Base-by-base conservation (phyloP, 2,888 invertebrate genomes). In the Neoitamus cyanurus region DNA sequence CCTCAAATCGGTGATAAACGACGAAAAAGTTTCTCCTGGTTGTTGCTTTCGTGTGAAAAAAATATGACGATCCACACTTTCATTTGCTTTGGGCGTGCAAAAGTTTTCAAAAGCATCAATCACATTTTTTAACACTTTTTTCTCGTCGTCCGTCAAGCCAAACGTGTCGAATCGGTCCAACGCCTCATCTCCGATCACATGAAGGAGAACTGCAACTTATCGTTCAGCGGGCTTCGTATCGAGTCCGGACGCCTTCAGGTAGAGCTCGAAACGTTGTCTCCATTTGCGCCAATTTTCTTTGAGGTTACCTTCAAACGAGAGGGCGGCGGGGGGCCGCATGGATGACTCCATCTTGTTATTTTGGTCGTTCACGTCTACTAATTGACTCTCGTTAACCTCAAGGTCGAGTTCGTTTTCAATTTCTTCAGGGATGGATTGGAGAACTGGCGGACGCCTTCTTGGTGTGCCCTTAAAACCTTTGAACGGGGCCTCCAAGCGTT, bases 81-180 rank as follows among this genome's bases (percentile, higher is more conserved):
- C 73, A 73, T 73, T 73, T 73, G 30, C 34, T 34, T 73, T 73
- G 9, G 30, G 31, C 34, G 30, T 73, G 73, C 73, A 73, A 15
- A 73, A 73, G 0, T 73, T 73, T 36, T 73, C 73, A 36, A 73
- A 73, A n/a, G 73, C 73, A 15, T 30, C 73, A 13, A 73, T 34
- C 30, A 73, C 36, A 36, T 0, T 34, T 34, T 34, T 13, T 34
- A 34, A 20, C 69, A 28, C 69, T 9, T 25, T 28, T 28, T 69
- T 69, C 28, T 69, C 69, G 0, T 20, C 69, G 25, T 69, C 69
- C 28, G 69, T 28, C 69, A 69, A 69, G 11, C 28, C 69, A 69
- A 69, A 69, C 9, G 69, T 69, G 69, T 69, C 69, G 69, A 69
- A 69, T 69, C 69, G 28, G 25, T 69, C 28, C 69, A 69, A 69